Evolutionary conservation across 2,888 invertebrate genomes (phyloP).

Genomic region (Sminthurides aquaticus): DNA sequence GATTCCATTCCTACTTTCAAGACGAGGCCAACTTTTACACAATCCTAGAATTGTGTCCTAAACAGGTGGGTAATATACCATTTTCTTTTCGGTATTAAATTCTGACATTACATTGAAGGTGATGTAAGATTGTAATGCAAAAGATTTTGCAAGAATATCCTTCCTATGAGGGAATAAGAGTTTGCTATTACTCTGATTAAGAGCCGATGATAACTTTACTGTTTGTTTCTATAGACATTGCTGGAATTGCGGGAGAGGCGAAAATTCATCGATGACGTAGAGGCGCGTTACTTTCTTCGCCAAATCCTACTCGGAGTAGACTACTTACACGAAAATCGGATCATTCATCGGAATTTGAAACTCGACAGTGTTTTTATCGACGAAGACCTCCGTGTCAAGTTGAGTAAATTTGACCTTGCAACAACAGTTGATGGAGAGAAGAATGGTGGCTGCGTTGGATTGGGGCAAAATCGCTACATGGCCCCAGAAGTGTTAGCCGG

Average conservation of each 20-base stretch:
- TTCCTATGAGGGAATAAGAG: neutral
- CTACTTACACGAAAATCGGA: constrained; percentile 82
- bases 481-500: constrained; percentile 96
- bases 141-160: too few relatives aligned
- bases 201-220: neutral
- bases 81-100: too few relatives aligned
- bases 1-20: constrained; percentile 91
- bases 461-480: constrained; percentile 99
- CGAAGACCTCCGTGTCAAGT: constrained; percentile 85
- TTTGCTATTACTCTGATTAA: neutral
- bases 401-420: constrained; percentile 97
- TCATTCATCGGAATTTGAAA: constrained; percentile 97
- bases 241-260: constrained; percentile 97
- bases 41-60: constrained; percentile 86
- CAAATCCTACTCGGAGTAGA: constrained; percentile 87
- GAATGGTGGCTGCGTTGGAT: constrained; percentile 85
- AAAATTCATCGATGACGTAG: constrained; percentile 92
- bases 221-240: constrained; percentile 67
- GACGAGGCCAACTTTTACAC: constrained; percentile 89
- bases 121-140: too few relatives aligned
- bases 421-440: constrained; percentile 83
- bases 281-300: constrained; percentile 90
- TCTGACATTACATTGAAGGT: too few relatives aligned
- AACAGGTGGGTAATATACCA: constrained; percentile 62
- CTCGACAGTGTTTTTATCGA: constrained; percentile 96